Base-by-base conservation (phyloP, 1,140 invertebrate species). In the Watersipora subatra region DNA sequence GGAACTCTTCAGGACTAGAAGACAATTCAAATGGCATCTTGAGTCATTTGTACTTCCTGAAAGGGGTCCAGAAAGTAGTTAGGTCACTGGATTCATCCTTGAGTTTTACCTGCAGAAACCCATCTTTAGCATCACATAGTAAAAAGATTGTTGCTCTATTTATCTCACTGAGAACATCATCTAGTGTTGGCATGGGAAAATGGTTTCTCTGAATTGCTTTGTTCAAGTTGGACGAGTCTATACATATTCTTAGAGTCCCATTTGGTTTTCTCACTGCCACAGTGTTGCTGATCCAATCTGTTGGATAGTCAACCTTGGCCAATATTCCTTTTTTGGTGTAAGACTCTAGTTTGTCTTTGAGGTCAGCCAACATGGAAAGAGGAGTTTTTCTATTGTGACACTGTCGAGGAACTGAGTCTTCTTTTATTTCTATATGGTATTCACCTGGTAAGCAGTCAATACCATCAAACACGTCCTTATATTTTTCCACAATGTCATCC, bases 121-220 rank as follows among this genome's bases (percentile, higher is more conserved):
- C 76, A 28, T 72, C 65, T 61, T 77, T 77, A 19, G 74, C 75
- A 76, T 83, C 79, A 24, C 82, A 68, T 24, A 28, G 58, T 64
- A 25, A 61, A 28, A 64, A 63, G 2, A 57, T 19, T 12, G 20
- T n/a, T 15, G 62, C 28, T 2, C 28, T 26, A 34, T 26, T 7
- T 7, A 63, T 2, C n/a, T 63, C 46, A 17, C n/a, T 26, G n/a
- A 63, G 20, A 1, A 55, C 34, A 46, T 46, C n/a, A n/a, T n/a
- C n/a, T n/a, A n/a, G n/a, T n/a, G n/a, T n/a, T n/a, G n/a, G n/a
- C n/a, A n/a, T 46, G 34, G 34, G 28, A 24, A 22, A 67, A 20
- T 57, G 55, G 22, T 63, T 24, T 2, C 63, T 27, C 34, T 61
- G 57, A 28, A 64, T 64, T 7, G 24, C 55, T 7, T 27, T 57